Percentiles rank a stretch among this genome's conserved stretches.
Evolutionary conservation across 2,888 invertebrate species (phyloP).

Genomic region (Idaea aversata): DNA sequence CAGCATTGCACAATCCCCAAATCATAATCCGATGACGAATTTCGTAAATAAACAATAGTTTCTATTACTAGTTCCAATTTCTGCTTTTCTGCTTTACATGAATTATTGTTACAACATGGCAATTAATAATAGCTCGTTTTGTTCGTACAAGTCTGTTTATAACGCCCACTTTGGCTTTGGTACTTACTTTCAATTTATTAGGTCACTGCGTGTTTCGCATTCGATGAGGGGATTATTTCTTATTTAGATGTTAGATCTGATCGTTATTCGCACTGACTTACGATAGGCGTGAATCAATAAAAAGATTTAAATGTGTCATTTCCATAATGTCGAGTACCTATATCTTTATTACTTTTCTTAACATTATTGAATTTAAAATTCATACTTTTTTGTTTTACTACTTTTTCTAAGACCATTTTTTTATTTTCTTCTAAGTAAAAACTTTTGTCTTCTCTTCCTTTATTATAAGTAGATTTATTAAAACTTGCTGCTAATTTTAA

Average conservation of each 20-base stretch:
- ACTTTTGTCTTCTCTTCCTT: too few relatives aligned
- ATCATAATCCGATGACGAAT: constrained; percentile 37
- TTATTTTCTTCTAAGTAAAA: too few relatives aligned
- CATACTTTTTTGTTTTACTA: too few relatives aligned
- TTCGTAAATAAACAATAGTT: constrained; percentile 32
- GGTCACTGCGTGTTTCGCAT: constrained; percentile 47
- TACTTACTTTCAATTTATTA: constrained; percentile 42
- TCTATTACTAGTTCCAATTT: constrained; percentile 27
- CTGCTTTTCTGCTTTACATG: constrained; percentile 33
- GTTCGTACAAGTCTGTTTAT: constrained; percentile 14
- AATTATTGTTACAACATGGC: constrained; percentile 43
- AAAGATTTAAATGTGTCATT: not conserved
- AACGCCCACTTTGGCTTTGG: constrained; percentile 12
- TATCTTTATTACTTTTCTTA: too few relatives aligned
- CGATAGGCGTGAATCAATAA: not conserved
- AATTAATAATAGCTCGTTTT: constrained; percentile 39
- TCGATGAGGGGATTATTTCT: constrained; percentile 41
- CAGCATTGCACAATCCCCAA: constrained; percentile 14
- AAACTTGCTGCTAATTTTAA: too few relatives aligned
- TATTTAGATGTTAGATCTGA: constrained; percentile 29
- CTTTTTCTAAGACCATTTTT: too few relatives aligned
- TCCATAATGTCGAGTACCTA: not conserved
- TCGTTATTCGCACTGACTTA: not conserved
- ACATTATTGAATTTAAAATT: too few relatives aligned
- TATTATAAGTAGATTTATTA: too few relatives aligned